Evolutionary conservation across 1,140 invertebrate species (phyloP).

Genomic region (Cheumatopsyche charites): DNA sequence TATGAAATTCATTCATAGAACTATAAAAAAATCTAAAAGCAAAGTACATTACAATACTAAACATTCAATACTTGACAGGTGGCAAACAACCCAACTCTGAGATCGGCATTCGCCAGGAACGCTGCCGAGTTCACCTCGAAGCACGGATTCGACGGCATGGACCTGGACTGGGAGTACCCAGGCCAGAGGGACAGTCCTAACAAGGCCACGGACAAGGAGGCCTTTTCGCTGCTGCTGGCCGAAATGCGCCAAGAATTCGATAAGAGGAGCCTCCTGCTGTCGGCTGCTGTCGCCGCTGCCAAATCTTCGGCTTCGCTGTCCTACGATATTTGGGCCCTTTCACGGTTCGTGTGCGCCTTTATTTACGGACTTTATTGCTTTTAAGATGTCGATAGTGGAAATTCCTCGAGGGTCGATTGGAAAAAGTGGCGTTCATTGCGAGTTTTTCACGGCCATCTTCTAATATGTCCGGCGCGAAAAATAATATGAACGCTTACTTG

Average conservation of each 20-base stretch:
- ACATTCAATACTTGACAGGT: slow-evolving; percentile 53
- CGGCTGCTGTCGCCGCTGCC: slow-evolving; percentile 68
- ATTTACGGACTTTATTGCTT: neutral
- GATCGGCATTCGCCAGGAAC: slow-evolving; percentile 66
- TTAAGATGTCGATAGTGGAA: neutral
- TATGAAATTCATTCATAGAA: too few species aligned
- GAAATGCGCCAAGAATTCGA: slow-evolving; percentile 66
- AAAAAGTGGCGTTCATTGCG: too few species aligned
- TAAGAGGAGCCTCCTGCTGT: slow-evolving; percentile 61
- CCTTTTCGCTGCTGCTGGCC: slow-evolving; percentile 62
- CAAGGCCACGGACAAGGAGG: slow-evolving; percentile 57
- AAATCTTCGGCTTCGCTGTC: slow-evolving; percentile 61
- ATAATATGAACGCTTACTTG: too few species aligned
- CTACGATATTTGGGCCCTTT: slow-evolving; percentile 65
- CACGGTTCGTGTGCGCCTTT: slow-evolving; percentile 48
- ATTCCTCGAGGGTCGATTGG: too few species aligned
- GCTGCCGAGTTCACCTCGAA: slow-evolving; percentile 65
- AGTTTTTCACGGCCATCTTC: too few species aligned
- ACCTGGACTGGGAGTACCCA: slow-evolving; percentile 85
- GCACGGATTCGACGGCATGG: slow-evolving; percentile 80
- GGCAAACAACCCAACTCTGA: slow-evolving; percentile 57
- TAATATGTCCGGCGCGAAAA: too few species aligned
- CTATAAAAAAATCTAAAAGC: too few species aligned
- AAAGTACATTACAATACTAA: too few species aligned
- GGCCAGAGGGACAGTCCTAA: slow-evolving; percentile 66